A percentile compares a stretch with the other conserved stretches of the same genome.
These are phyloP conservation scores for Phenganax marumi DNA, from an alignment of 92 coral and sea anemone species.

Conservation along the genomic window DNA sequence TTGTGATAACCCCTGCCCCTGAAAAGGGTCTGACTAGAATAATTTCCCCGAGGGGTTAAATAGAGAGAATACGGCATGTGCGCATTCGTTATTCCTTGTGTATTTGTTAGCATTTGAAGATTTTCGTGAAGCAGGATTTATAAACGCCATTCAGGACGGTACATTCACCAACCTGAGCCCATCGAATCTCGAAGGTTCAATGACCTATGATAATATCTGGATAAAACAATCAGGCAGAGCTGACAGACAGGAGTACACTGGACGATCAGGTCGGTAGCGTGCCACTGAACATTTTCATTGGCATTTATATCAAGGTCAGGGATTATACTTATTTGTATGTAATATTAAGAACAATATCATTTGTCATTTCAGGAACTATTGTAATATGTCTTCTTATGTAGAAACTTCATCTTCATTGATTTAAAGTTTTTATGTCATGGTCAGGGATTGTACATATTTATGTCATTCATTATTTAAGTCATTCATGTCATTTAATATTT, in stretches of 20 bases:
- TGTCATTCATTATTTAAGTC: no score
- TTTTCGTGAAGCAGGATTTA: slow-evolving; percentile 65
- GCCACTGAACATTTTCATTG: no score
- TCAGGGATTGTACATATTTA: no score
- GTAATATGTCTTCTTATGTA: no score
- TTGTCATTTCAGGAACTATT: no score
- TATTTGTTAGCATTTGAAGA: slow-evolving; percentile 69
- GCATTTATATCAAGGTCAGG: not conserved
- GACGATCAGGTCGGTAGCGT: slow-evolving; percentile 59
- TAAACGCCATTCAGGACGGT: slow-evolving; percentile 66
- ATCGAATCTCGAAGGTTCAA: slow-evolving; percentile 70
- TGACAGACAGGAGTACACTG: slow-evolving; percentile 65
- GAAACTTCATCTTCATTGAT: no score
- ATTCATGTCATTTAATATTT: no score
- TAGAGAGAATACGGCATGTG: no score
- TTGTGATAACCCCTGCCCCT: no score
- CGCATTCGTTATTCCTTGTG: not conserved
- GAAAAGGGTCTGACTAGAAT: no score
- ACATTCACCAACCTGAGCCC: slow-evolving; percentile 79
- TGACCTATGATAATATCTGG: slow-evolving; percentile 94
- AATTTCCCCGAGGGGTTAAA: no score
- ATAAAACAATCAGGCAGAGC: slow-evolving; percentile 53
- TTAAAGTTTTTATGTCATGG: no score
- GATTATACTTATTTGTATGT: not conserved
- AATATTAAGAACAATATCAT: not conserved